Evolutionary conservation across 2,113 vertebrate species (phyloP).

Genomic region (Sisor rabdophorus): DNA sequence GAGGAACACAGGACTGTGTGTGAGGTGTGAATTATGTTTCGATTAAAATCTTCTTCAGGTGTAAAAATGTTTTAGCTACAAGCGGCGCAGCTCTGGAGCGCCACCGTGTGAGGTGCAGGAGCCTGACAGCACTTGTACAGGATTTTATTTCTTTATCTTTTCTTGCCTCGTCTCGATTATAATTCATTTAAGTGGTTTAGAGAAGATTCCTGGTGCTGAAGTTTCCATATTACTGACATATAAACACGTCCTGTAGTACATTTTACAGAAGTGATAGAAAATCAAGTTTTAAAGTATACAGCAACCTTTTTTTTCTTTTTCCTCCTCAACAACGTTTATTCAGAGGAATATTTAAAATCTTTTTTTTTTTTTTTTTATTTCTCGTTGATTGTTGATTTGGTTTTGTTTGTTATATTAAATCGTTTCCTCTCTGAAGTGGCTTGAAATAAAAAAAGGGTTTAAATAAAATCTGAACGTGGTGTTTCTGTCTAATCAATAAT

Average conservation of each 20-base stretch:
- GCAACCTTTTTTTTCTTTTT: no score
- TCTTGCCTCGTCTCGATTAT: not conserved
- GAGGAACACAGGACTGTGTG: slow-evolving; percentile 21
- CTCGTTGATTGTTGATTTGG: no score
- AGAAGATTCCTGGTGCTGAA: not conserved
- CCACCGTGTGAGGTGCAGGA: not conserved
- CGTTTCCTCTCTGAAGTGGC: no score
- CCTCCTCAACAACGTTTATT: no score
- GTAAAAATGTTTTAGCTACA: slow-evolving; percentile 3
- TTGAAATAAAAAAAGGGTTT: no score
- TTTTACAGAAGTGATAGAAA: no score
- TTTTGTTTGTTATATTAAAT: no score
- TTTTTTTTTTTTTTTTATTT: no score
- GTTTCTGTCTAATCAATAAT: no score
- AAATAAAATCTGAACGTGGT: no score
- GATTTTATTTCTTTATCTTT: slow-evolving; percentile 13
- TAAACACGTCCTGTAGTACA: not conserved
- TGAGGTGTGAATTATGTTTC: slow-evolving; percentile 17
- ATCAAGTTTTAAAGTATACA: no score
- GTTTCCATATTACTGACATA: not conserved
- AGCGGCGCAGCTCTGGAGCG: not conserved
- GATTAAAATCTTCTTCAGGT: slow-evolving; percentile 19
- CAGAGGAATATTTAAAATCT: no score
- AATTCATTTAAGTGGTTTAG: not conserved
- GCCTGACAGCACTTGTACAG: slow-evolving; percentile 34